phyloP scores from a whole-genome alignment of 92 coral and sea anemone species.

The Epizoanthus ramosus region DNA sequence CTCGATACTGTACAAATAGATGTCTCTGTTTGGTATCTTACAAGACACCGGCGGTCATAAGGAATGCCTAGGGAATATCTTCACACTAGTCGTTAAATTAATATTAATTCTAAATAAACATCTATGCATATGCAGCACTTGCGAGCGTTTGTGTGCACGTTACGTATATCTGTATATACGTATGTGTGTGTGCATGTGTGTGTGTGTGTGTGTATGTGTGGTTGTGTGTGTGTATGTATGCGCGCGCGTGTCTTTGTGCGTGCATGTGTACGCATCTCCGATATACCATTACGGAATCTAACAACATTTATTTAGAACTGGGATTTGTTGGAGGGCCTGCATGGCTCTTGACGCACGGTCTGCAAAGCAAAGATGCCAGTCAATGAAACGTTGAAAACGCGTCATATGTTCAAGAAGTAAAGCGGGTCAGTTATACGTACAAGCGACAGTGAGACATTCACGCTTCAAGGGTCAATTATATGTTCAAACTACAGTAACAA shows the following conservation, averaged over 20 bases:
- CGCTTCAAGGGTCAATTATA: no score
- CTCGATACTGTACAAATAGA: background rate
- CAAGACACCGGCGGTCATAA: background rate
- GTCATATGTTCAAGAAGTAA: no score
- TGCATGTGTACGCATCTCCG: background rate
- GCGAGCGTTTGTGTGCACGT: no score
- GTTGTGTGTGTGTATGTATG: background rate
- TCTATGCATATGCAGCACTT: no score
- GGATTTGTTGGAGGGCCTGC: background rate
- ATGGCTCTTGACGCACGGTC: background rate
- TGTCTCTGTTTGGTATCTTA: background rate
- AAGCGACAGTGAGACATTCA: no score
- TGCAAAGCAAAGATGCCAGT: constrained; percentile 6
- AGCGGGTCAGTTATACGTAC: no score
- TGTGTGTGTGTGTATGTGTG: background rate
- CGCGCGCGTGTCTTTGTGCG: background rate
- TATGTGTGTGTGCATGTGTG: background rate
- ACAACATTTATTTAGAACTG: background rate
- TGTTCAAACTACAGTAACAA: no score
- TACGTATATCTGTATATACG: background rate
- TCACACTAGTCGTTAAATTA: background rate
- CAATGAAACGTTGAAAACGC: background rate
- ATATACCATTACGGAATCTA: background rate
- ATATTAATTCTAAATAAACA: background rate
- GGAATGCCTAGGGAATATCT: background rate